Percentiles rank a stretch among this genome's conserved stretches.
Conservation (phyloP, 2,888 invertebrate genomes). For the Mechanitis mazaeus region DNA sequence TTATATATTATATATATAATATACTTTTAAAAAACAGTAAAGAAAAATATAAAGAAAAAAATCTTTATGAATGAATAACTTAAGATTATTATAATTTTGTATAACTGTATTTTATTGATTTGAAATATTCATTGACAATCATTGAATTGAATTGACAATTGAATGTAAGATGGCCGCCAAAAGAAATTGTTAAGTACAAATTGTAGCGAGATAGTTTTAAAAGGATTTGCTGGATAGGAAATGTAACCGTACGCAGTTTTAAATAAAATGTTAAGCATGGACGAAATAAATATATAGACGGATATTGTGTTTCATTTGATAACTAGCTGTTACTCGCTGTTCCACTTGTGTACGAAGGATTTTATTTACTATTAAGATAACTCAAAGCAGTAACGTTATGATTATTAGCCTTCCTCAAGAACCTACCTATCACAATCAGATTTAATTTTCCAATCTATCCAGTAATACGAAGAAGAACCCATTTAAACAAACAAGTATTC, state of each 20-base stretch:
- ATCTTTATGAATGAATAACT: too few relatives aligned
- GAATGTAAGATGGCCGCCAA: constrained; percentile 21
- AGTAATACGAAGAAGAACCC: too few relatives aligned
- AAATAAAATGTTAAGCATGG: constrained; percentile 48
- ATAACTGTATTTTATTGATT: not conserved
- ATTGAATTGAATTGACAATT: not conserved
- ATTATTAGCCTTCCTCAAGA: too few relatives aligned
- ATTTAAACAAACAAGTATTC: too few relatives aligned
- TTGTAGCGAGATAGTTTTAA: constrained; percentile 43
- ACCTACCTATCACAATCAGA: too few relatives aligned
- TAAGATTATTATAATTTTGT: not conserved
- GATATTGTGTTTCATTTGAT: constrained; percentile 39
- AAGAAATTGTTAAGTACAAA: constrained; percentile 67
- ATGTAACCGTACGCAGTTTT: constrained; percentile 52
- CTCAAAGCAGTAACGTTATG: too few relatives aligned
- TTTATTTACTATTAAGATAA: too few relatives aligned
- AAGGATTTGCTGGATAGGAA: constrained; percentile 38
- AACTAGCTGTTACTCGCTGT: too few relatives aligned
- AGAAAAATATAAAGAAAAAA: not conserved
- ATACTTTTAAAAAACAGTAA: too few relatives aligned
- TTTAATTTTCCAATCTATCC: too few relatives aligned
- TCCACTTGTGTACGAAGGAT: too few relatives aligned
- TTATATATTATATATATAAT: too few relatives aligned
- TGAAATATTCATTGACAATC: constrained; percentile 18
- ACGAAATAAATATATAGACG: constrained; percentile 69